Evolutionary conservation across 2,797 vertebrate species (phyloP).

Genomic region (Fistularia commersonii): DNA sequence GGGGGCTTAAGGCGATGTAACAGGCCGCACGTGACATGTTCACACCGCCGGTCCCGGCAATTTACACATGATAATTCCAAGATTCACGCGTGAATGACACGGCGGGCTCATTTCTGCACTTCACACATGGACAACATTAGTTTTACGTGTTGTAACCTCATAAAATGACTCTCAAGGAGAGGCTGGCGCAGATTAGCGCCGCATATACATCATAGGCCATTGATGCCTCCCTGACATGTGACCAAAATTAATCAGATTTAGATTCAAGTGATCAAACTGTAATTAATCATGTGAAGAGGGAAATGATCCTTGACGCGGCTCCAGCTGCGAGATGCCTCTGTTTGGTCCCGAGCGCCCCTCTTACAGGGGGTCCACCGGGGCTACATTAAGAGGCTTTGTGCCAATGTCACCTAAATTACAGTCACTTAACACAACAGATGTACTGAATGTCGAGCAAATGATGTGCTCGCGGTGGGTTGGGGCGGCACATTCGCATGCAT

Average conservation of each 20-base stretch:
- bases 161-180: slow-evolving; percentile 65
- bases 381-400: slow-evolving; percentile 97
- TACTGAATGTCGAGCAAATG: slow-evolving; percentile 96
- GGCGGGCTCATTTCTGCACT: slow-evolving; percentile 47
- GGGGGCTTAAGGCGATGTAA: slow-evolving; percentile 31
- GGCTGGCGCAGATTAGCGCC: slow-evolving; percentile 83
- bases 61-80: slow-evolving; percentile 42
- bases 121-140: slow-evolving; percentile 64
- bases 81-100: slow-evolving; percentile 48
- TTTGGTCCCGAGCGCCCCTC: slow-evolving; percentile 89
- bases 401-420: slow-evolving; percentile 99
- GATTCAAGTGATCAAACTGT: slow-evolving; percentile 99
- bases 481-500: slow-evolving; percentile 71
- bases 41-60: slow-evolving; percentile 35
- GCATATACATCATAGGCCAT: slow-evolving; percentile 84
- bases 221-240: slow-evolving; percentile 95
- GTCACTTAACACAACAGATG: slow-evolving; percentile 98
- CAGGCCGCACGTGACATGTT: slow-evolving; percentile 23
- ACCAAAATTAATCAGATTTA: slow-evolving; percentile 99
- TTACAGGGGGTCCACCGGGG: slow-evolving; percentile 94
- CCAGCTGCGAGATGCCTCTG: slow-evolving; percentile 98
- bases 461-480: slow-evolving; percentile 78
- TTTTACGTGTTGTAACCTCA: slow-evolving; percentile 63
- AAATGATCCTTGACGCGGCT: slow-evolving; percentile 99
- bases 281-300: slow-evolving; percentile 99